phyloP scores from a whole-genome alignment of 2,888 invertebrate genomes.

The Idaea straminata region DNA sequence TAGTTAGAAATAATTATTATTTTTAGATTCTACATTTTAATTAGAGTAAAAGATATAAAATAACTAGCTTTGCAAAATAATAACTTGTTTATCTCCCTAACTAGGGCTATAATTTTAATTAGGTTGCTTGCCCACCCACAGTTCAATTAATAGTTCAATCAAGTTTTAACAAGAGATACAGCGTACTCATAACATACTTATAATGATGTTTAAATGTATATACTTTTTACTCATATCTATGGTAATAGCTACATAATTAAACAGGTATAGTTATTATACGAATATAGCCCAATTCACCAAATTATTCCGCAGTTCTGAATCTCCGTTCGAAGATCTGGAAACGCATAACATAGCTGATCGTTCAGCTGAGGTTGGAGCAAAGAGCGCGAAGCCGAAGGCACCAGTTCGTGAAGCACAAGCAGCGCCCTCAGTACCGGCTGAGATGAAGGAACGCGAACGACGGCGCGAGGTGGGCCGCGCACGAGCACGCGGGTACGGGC shows the following conservation, averaged over 20 bases:
- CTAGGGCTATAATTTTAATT: background rate
- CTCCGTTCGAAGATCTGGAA: slow-evolving; percentile 62
- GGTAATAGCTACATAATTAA: no score
- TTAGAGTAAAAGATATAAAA: background rate
- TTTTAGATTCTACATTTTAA: background rate
- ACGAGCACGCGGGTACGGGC: slow-evolving; percentile 66
- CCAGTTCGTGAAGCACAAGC: slow-evolving; percentile 22
- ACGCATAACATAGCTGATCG: slow-evolving; percentile 71
- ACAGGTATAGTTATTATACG: no score
- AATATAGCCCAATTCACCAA: background rate
- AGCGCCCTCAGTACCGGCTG: slow-evolving; percentile 36
- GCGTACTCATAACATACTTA: slow-evolving; percentile 1
- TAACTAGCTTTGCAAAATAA: background rate
- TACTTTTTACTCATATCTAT: no score
- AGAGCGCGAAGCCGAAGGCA: slow-evolving; percentile 35
- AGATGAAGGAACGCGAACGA: slow-evolving; percentile 32
- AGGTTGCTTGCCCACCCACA: background rate
- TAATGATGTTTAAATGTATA: no score
- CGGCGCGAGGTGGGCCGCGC: slow-evolving; percentile 56
- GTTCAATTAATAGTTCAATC: background rate
- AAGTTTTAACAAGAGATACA: background rate
- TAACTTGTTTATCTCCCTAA: background rate
- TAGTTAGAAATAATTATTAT: background rate
- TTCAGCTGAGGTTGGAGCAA: slow-evolving; percentile 50
- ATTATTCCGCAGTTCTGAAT: slow-evolving; percentile 53